Percentiles rank a stretch among this genome's conserved stretches.
These are phyloP conservation scores for Limnodromus scolopaceus DNA, from an alignment of 2,797 vertebrate genomes.

Conservation along the genomic window DNA sequence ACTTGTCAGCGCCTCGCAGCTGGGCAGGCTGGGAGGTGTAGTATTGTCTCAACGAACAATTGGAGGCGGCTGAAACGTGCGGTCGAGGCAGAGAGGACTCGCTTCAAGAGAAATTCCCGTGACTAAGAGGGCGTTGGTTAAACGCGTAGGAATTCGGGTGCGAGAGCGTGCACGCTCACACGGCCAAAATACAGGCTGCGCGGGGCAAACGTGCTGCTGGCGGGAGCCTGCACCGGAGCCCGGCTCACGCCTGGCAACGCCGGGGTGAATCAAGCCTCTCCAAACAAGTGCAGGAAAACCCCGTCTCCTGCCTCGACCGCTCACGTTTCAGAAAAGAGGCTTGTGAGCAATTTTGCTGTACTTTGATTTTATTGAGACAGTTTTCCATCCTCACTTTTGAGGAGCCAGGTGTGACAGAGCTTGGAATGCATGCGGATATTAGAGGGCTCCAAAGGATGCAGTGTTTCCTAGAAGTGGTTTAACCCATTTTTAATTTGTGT, in stretches of 20 bases:
- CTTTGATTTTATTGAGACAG: neutral
- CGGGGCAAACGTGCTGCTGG: neutral
- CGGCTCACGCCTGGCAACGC: neutral
- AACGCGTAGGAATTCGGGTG: fast-evolving
- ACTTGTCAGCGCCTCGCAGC: neutral
- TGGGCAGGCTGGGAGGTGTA: neutral
- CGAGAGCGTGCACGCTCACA: fast-evolving
- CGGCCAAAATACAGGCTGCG: fast-evolving
- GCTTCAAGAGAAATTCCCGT: neutral
- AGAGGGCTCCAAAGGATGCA: neutral
- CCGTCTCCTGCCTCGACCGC: neutral
- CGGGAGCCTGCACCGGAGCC: neutral
- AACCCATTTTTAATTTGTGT: neutral
- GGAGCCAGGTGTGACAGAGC: neutral
- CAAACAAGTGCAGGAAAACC: neutral
- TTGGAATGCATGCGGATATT: neutral
- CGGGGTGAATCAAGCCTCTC: neutral
- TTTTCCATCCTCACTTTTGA: neutral
- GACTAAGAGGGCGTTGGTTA: neutral
- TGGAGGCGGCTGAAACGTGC: neutral
- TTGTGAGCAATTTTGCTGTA: neutral
- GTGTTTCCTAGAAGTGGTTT: neutral
- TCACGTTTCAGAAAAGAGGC: neutral
- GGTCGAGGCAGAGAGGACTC: neutral
- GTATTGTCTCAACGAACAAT: constrained; percentile 37